These are phyloP conservation scores for Dipus sagitta DNA, from an alignment of 2,797 vertebrate species.

Conservation along the genomic window DNA sequence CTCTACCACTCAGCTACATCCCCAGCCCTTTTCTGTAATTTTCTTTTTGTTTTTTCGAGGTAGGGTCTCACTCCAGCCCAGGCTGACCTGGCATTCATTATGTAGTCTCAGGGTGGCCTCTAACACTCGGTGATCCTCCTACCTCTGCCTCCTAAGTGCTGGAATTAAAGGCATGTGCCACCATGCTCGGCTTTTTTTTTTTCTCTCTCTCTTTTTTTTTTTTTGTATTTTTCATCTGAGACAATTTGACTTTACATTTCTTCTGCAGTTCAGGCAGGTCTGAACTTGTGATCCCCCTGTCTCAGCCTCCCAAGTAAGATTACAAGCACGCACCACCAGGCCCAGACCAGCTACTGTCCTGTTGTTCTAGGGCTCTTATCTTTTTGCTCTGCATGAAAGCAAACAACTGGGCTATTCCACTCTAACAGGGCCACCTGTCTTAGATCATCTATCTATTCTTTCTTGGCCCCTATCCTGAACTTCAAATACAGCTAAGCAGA, in stretches of 20 bases:
- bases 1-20: background rate
- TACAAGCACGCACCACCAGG: background rate
- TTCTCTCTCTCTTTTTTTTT: too few species aligned
- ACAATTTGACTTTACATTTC: background rate
- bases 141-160: too few species aligned
- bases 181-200: too few species aligned
- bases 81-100: too few species aligned
- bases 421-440: background rate
- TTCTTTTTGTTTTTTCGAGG: too few species aligned
- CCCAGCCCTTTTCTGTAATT: background rate
- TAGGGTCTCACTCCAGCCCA: too few species aligned
- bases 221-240: background rate
- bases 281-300: background rate
- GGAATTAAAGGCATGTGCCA: too few species aligned
- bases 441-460: background rate
- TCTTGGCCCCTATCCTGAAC: background rate
- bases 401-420: background rate
- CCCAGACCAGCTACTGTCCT: background rate
- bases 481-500: conserved; percentile 6
- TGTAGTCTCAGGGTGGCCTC: too few species aligned
- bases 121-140: too few species aligned
- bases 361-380: background rate
- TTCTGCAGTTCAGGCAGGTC: background rate
- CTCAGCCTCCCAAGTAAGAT: background rate
- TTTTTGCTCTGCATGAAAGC: background rate